A percentile compares a stretch with the other conserved stretches of the same genome.
Evolutionary conservation across 2,888 invertebrate genomes (phyloP).

Genomic region (Syritta pipiens): DNA sequence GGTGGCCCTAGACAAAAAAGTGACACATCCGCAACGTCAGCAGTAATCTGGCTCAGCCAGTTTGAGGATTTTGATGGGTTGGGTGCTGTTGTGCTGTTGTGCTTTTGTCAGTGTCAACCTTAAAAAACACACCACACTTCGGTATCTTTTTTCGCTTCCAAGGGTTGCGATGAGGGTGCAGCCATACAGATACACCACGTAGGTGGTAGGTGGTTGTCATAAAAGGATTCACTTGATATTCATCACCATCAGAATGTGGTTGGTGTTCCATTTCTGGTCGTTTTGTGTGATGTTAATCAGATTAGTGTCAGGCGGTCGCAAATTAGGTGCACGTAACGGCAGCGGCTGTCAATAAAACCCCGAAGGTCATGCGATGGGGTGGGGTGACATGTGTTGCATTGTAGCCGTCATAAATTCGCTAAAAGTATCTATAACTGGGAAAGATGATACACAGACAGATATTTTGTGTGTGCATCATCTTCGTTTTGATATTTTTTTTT

Average conservation of each 20-base stretch:
- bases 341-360: slow-evolving; percentile 43
- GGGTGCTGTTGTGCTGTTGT: slow-evolving; percentile 19
- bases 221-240: slow-evolving; percentile 79
- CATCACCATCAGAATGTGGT: slow-evolving; percentile 76
- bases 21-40: slow-evolving; percentile 67
- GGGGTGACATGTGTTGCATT: slow-evolving; percentile 50
- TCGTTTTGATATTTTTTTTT: background rate
- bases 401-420: background rate
- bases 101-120: slow-evolving; percentile 65
- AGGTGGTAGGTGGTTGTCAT: slow-evolving; percentile 65
- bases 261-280: slow-evolving; percentile 63
- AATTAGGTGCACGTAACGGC: slow-evolving; percentile 56
- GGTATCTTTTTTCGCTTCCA: slow-evolving; percentile 21
- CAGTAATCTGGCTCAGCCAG: slow-evolving; percentile 68
- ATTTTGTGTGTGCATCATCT: background rate
- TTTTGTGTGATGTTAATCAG: slow-evolving; percentile 77
- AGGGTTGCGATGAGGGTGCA: slow-evolving; percentile 68
- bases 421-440: slow-evolving; percentile 19
- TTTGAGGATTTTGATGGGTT: slow-evolving; percentile 50
- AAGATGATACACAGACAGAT: background rate
- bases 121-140: slow-evolving; percentile 51
- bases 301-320: slow-evolving; percentile 76
- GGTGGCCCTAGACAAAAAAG: slow-evolving; percentile 45
- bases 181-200: slow-evolving; percentile 63
- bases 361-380: slow-evolving; percentile 32